Percentiles rank a stretch among this genome's conserved stretches.
Conservation (phyloP, 2,113 vertebrate genomes). For the Chionodraco myersi region DNA sequence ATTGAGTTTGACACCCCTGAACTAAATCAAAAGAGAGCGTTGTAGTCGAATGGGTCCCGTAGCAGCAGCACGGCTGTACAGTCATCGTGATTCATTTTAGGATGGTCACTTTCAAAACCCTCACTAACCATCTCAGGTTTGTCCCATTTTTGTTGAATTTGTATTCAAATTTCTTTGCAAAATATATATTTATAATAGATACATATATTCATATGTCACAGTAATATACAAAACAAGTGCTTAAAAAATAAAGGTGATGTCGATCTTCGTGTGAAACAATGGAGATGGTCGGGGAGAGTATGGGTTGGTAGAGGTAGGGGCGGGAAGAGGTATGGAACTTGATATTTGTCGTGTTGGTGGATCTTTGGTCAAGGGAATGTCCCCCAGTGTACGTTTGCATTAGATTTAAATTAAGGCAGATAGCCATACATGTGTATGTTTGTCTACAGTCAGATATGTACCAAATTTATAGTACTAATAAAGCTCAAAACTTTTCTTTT, state of each 20-base stretch:
- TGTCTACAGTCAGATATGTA: constrained; percentile 71
- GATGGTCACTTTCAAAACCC: constrained; percentile 62
- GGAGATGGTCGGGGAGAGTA: constrained; percentile 52
- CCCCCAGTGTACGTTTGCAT: constrained; percentile 72
- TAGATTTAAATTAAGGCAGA: constrained; percentile 76
- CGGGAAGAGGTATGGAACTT: constrained; percentile 81
- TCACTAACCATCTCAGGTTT: constrained; percentile 46
- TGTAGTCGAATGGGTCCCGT: constrained; percentile 63
- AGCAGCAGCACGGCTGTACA: constrained; percentile 65
- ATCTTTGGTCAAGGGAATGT: constrained; percentile 84
- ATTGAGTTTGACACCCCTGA: neutral
- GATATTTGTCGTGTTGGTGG: constrained; percentile 65
- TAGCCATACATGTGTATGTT: constrained; percentile 67
- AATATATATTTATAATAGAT: constrained; percentile 86
- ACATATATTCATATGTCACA: constrained; percentile 84
- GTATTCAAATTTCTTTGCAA: constrained; percentile 79
- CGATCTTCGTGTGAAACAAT: constrained; percentile 58
- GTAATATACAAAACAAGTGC: constrained; percentile 86
- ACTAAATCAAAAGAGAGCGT: constrained; percentile 65
- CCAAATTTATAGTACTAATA: constrained; percentile 62
- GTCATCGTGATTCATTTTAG: constrained; percentile 65
- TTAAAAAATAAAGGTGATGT: constrained; percentile 78
- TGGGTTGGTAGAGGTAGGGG: constrained; percentile 73
- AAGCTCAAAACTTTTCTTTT: constrained; percentile 49
- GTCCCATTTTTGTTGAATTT: constrained; percentile 60